Evolutionary conservation across 1,140 invertebrate genomes (phyloP), one percentile per base, ranked within the genome.

Genomic region (Belonocnema kinseyi): DNA sequence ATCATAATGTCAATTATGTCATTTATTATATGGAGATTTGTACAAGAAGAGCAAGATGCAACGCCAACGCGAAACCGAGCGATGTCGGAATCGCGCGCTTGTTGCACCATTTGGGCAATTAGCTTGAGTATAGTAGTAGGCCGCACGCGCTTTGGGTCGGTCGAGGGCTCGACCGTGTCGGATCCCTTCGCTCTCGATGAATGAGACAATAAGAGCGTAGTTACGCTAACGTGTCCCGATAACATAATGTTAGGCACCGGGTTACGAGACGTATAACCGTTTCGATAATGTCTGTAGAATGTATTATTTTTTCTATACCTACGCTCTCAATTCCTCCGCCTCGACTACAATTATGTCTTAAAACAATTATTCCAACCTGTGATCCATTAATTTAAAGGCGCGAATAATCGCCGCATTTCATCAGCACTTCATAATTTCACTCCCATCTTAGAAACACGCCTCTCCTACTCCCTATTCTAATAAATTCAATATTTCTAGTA

Each of bases 31-130:
- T 74, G 71, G 52, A 52, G 54, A 71, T 19, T 75, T 26, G 33
- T 76, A 72, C 75, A 16, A 82, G 16, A 75, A 80, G 77, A 78
- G 74, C 70, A 82, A 82, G 76, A 77, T 66, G 61, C 6, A 66
- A 66, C 61, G 77, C 51, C 52, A 58, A 58, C 52, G 73, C 26
- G 61, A 66, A 66, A 66, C 26, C 40, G 7, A 40, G 16, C 10
- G 61, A 73, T 86, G 83, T 84, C 79, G 83, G 80, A 85, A 85
- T 85, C 82, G 81, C 74, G 72, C 77, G 82, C 78, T 82, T 85
- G 85, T 88, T 87, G 84, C 88, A 85, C 85, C 87, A 88, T 89
- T 89, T 86, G 79, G 86, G 82, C 84, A 89, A 89, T 89, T 89
- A 89, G 82, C 80, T 56, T 79, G 81, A 84, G 82, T 82, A 87